Conservation (phyloP, 2,113 vertebrate genomes). For the Ardeotis arabs region DNA sequence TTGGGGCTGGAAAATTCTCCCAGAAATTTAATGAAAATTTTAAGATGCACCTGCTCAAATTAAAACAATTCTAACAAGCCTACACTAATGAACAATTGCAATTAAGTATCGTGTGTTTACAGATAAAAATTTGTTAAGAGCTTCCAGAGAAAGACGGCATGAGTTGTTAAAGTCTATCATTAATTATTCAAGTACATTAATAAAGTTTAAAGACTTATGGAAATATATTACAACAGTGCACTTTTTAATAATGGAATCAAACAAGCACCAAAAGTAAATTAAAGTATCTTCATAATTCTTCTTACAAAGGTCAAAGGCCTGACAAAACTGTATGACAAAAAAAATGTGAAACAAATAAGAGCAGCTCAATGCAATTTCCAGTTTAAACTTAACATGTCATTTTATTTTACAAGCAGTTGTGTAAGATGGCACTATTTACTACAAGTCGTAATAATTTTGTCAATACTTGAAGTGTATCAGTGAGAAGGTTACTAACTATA, state of each 20-base stretch:
- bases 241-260: neutral
- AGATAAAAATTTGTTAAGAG: neutral
- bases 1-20: neutral
- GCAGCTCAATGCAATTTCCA: neutral
- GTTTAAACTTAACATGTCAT: neutral
- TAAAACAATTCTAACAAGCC: neutral
- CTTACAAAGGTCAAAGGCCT: neutral
- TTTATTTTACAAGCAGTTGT: neutral
- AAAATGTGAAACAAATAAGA: neutral
- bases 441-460: neutral
- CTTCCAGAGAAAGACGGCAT: neutral
- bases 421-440: neutral
- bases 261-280: neutral
- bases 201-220: neutral
- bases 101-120: neutral
- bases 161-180: neutral
- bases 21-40: neutral
- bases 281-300: neutral
- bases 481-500: neutral
- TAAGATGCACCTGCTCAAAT: neutral
- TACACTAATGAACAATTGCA: neutral
- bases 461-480: neutral
- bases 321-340: neutral
- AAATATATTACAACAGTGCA: neutral
- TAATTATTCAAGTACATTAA: neutral